A percentile compares a stretch with the other conserved stretches of the same genome.
Conservation (phyloP, 2,797 vertebrate species). For the Sebastes jordani region DNA sequence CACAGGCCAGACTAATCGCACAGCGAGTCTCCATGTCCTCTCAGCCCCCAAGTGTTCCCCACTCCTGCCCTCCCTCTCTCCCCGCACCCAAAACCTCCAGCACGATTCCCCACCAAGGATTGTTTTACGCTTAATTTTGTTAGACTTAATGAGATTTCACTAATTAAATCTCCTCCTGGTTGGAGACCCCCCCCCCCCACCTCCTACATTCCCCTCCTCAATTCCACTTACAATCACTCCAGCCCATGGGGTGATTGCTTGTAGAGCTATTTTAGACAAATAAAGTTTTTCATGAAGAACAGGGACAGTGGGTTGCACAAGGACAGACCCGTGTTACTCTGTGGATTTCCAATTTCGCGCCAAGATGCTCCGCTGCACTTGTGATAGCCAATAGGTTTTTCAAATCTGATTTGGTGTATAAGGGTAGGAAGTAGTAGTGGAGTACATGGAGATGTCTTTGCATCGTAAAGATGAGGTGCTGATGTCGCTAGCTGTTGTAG, state of each 20-base stretch:
- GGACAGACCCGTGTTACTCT: constrained; percentile 43
- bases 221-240: constrained; percentile 77
- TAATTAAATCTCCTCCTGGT: constrained; percentile 98
- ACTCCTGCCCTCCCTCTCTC: constrained; percentile 23
- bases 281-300: constrained; percentile 84
- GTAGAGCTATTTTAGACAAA: constrained; percentile 84
- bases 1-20: constrained; percentile 56
- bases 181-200: constrained; percentile 75
- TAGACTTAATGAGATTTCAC: constrained; percentile 98
- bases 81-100: constrained; percentile 53
- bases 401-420: constrained; percentile 45
- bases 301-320: constrained; percentile 49
- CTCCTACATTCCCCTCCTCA: constrained; percentile 77
- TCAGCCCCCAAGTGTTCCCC: constrained; percentile 41
- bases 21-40: constrained; percentile 56
- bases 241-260: constrained; percentile 86
- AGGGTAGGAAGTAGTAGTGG: constrained; percentile 29
- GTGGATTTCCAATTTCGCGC: constrained; percentile 63
- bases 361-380: constrained; percentile 62
- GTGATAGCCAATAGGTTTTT: constrained; percentile 56
- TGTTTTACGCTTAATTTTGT: constrained; percentile 98
- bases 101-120: constrained; percentile 90
- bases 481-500: not conserved
- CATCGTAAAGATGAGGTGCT: constrained; percentile 23
- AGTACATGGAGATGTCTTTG: constrained; percentile 8